These are phyloP conservation scores for Tragulus kanchil DNA, from an alignment of 2,113 vertebrate genomes.

Conservation along the genomic window DNA sequence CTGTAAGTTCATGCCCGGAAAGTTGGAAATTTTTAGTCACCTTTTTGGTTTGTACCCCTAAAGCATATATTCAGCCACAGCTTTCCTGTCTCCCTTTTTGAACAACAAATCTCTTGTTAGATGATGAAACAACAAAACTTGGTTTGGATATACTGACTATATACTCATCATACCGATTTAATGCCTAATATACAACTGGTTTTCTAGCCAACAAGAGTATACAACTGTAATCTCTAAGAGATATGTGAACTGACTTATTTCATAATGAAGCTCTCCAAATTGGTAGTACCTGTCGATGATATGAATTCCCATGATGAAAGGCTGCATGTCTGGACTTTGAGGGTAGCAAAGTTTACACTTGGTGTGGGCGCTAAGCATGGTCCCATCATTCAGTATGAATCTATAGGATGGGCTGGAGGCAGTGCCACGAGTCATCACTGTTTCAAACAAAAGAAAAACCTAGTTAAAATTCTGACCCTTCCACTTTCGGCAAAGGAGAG, in stretches of 20 bases:
- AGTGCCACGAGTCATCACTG: slow-evolving; percentile 97
- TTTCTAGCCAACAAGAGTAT: slow-evolving; percentile 68
- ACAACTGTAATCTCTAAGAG: slow-evolving; percentile 58
- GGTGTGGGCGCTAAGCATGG: slow-evolving; percentile 96
- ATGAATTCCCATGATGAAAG: slow-evolving; percentile 99
- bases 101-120: slow-evolving; percentile 46
- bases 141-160: slow-evolving; percentile 20
- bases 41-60: slow-evolving; percentile 22
- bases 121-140: slow-evolving; percentile 53
- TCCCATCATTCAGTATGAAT: slow-evolving; percentile 96
- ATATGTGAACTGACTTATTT: slow-evolving; percentile 74
- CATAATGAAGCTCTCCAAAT: slow-evolving; percentile 76
- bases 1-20: slow-evolving; percentile 25
- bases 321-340: slow-evolving; percentile 94
- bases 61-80: slow-evolving; percentile 18
- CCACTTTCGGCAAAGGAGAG: slow-evolving; percentile 69
- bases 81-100: slow-evolving; percentile 58
- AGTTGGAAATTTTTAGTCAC: slow-evolving; percentile 30
- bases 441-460: slow-evolving; percentile 84
- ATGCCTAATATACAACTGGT: slow-evolving; percentile 48
- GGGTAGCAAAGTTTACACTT: slow-evolving; percentile 98
- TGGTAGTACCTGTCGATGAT: slow-evolving; percentile 96
- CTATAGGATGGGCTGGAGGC: slow-evolving; percentile 97
- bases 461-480: slow-evolving; percentile 83
- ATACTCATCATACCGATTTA: slow-evolving; percentile 55